phyloP scores from a whole-genome alignment of 2,888 invertebrate species.

The Ophioninae sp. region DNA sequence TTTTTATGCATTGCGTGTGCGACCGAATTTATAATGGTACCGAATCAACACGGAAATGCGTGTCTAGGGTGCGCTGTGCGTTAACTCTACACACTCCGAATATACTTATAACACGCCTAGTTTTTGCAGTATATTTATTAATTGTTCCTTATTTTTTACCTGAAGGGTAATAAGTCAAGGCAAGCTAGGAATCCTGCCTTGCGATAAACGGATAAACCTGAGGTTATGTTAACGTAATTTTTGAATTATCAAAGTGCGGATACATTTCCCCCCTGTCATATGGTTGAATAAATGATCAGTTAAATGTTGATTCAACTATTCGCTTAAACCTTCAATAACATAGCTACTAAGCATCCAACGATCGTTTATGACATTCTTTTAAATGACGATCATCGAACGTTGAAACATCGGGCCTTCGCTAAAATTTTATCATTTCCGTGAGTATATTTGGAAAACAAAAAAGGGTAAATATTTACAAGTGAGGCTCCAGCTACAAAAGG shows the following conservation, averaged over 20 bases:
- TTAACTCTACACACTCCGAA: no score
- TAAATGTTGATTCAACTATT: not conserved
- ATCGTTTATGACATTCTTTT: not conserved
- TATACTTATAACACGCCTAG: no score
- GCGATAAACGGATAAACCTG: not conserved
- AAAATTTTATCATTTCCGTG: not conserved
- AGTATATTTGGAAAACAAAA: not conserved
- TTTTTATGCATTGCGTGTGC: no score
- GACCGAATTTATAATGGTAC: no score
- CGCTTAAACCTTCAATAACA: not conserved
- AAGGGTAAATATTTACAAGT: not conserved
- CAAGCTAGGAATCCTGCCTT: not conserved
- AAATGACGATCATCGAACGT: not conserved
- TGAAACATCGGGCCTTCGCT: not conserved
- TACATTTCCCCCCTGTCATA: not conserved
- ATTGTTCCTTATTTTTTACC: not conserved
- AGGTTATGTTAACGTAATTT: not conserved
- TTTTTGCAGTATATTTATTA: not conserved
- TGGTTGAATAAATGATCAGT: not conserved
- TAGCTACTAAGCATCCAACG: not conserved
- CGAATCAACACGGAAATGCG: no score
- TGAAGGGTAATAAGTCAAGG: not conserved
- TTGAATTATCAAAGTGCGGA: not conserved
- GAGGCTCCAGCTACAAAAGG: no score
- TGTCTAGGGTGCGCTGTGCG: no score